phyloP scores from a whole-genome alignment of 2,113 vertebrate species.

The Lontra canadensis region DNA sequence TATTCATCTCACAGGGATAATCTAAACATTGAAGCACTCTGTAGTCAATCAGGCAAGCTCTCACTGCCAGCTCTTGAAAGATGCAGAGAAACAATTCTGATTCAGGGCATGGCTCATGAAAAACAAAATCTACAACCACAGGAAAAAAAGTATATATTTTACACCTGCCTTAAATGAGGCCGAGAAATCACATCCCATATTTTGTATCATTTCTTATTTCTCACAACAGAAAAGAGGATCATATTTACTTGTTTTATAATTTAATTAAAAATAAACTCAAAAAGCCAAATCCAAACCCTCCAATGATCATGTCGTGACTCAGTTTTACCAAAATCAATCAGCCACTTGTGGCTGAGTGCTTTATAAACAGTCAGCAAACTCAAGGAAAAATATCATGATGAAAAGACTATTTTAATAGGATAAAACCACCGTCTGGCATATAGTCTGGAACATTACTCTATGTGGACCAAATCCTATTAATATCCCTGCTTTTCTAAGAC shows the following conservation, averaged over 20 bases:
- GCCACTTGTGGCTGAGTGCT: not conserved
- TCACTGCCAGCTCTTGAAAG: constrained; percentile 53
- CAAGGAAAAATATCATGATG: constrained; percentile 64
- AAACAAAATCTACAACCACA: constrained; percentile 36
- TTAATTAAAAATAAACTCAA: constrained; percentile 5
- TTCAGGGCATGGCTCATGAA: not conserved
- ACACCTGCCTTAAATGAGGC: not conserved
- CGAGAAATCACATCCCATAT: not conserved
- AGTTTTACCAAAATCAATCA: constrained; percentile 59
- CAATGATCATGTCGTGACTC: not conserved
- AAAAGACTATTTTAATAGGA: constrained; percentile 62
- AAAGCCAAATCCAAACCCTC: not conserved
- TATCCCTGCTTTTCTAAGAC: constrained; percentile 66
- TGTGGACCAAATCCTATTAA: constrained; percentile 65
- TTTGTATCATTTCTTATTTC: constrained; percentile 46
- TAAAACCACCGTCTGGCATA: constrained; percentile 57
- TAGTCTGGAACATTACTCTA: constrained; percentile 56
- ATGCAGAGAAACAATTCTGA: constrained; percentile 56
- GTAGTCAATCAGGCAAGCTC: constrained; percentile 55
- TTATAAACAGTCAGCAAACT: constrained; percentile 45
- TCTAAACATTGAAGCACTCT: constrained; percentile 40
- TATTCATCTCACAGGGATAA: constrained; percentile 53
- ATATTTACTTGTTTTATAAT: not conserved
- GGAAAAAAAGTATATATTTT: not conserved
- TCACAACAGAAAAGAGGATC: not conserved